Percentiles rank a stretch among this genome's conserved stretches.
Conservation (phyloP, 2,113 vertebrate species). For the Nothobranchius furzeri region DNA sequence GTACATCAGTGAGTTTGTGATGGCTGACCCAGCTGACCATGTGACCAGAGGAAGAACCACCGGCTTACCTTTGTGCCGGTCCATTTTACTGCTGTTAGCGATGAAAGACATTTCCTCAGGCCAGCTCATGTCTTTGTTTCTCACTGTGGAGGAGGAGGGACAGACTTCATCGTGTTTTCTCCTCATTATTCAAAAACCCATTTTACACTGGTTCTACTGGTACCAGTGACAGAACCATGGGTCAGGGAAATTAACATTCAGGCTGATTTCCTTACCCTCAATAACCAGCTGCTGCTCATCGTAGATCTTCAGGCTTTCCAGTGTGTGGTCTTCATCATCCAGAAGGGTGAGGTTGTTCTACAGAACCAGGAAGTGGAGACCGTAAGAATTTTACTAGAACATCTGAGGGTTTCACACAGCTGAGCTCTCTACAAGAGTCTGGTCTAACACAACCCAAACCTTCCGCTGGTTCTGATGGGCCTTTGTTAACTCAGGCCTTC, state of each 20-base stretch:
- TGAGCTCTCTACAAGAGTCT: too few species aligned
- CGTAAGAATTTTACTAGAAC: too few species aligned
- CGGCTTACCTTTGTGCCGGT: constrained; percentile 91
- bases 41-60: neutral
- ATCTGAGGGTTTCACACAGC: too few species aligned
- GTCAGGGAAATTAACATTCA: too few species aligned
- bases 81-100: constrained; percentile 98
- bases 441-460: too few species aligned
- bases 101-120: constrained; percentile 99
- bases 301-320: constrained; percentile 95
- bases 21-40: neutral
- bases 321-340: constrained; percentile 96
- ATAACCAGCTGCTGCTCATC: constrained; percentile 98
- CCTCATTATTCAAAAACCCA: neutral
- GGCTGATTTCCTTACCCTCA: constrained; percentile 82
- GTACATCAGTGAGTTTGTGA: too few species aligned
- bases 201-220: too few species aligned
- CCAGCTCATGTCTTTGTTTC: constrained; percentile 99
- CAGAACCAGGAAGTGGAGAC: neutral
- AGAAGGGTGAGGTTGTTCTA: constrained; percentile 97
- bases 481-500: too few species aligned
- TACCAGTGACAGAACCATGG: too few species aligned
- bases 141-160: constrained; percentile 82
- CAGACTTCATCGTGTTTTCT: neutral
- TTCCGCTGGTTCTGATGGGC: too few species aligned